These are phyloP conservation scores for Chrysemys picta DNA, from an alignment of 2,113 vertebrate species.

Conservation along the genomic window DNA sequence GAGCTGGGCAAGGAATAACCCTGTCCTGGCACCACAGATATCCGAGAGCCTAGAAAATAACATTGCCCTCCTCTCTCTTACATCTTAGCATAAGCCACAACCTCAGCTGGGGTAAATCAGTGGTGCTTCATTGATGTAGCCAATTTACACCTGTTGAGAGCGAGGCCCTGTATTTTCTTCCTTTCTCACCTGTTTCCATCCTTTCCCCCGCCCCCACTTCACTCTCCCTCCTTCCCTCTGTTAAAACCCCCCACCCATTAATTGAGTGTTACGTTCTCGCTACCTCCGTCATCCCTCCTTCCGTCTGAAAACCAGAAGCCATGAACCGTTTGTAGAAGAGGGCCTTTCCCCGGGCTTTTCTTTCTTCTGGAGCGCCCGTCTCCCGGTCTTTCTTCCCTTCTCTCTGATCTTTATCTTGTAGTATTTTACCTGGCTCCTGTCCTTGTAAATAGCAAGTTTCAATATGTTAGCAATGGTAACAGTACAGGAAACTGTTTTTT, in stretches of 20 bases:
- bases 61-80: not conserved
- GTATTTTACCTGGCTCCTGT: conserved; percentile 75
- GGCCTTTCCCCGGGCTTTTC: not conserved
- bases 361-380: not conserved
- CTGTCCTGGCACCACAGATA: not conserved
- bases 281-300: conserved; percentile 2
- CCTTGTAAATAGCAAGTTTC: conserved; percentile 80
- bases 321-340: not conserved
- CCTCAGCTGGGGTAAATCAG: not conserved
- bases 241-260: not conserved
- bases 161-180: fast-evolving
- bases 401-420: conserved; percentile 10
- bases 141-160: no score
- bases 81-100: not conserved
- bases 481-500: conserved; percentile 77
- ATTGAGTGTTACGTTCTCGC: not conserved
- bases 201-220: not conserved
- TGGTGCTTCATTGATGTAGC: not conserved
- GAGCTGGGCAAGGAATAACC: not conserved
- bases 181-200: not conserved
- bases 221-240: not conserved
- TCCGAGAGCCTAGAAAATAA: not conserved
- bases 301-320: not conserved
- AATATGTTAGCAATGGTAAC: conserved; percentile 73
- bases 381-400: conserved; percentile 29